Base-by-base conservation (phyloP, 2,797 vertebrate species). In the Euthynnus affinis region DNA sequence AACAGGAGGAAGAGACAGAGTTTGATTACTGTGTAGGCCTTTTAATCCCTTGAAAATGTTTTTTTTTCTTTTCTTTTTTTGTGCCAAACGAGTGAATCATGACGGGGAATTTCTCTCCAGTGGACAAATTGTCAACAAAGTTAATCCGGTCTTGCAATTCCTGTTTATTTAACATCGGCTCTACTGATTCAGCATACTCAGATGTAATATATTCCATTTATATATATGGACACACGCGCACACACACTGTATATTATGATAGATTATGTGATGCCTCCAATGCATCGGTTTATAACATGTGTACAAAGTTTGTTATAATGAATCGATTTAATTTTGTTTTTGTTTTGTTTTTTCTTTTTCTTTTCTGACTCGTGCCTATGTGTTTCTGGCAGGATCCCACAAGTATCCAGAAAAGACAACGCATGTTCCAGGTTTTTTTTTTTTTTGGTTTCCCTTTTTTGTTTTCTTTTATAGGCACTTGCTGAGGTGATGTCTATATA, bases 401-500 rank as follows among this genome's bases (percentile, higher is more conserved):
- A 94, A 93, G 89, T 90, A 94, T 88, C 94, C 94, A 89, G 82
- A 95, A 94, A 96, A 96, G 95, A 95, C 92, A 94, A 95, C 96
- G 97, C 97, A 97, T 96, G 97, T 96, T 89, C 92, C 94, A 94
- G 90, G 40, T 95, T 95, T 93, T 93, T 71, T 32, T 65, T 44
- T 58, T n/a, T 20, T 42, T 42, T 40, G 37, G 37, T 37, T 37
- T 37, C 32, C 34, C 5, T 55, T 66, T 46, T 62, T 65, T 1
- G 73, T 84, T 80, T 89, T 75, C 71, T 85, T 90, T 89, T 98
- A 97, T 98, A 98, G 98, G 97, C 98, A 98, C 96, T 97, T 98
- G 97, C 97, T 98, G 95, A 97, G 96, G 97, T 98, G 96, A 98
- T 98, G 98, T 98, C 98, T 99, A 99, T 99, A 98, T 97, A 97